These are phyloP conservation scores for Oncorhynchus gorbuscha DNA, from an alignment of 2,113 vertebrate genomes.

Conservation along the genomic window DNA sequence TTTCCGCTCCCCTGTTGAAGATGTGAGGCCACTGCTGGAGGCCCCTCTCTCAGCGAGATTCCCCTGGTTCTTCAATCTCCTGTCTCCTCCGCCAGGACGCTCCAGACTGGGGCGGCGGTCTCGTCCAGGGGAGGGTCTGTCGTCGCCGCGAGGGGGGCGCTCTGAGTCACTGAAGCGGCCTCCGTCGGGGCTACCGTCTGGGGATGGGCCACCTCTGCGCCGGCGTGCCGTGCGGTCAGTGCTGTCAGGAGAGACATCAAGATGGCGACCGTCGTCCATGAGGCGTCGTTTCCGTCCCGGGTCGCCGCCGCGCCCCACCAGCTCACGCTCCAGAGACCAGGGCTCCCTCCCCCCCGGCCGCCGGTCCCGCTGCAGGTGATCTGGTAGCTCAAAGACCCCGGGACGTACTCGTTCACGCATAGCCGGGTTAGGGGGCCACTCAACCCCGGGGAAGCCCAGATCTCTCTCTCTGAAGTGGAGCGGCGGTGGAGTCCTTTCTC, in stretches of 20 bases:
- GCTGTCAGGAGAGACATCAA: constrained; percentile 91
- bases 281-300: constrained; percentile 85
- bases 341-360: constrained; percentile 86
- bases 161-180: constrained; percentile 89
- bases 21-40: constrained; percentile 32
- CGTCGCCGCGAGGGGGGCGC: constrained; percentile 84
- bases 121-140: constrained; percentile 80
- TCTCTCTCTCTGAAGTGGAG: constrained; percentile 95
- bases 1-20: constrained; percentile 72
- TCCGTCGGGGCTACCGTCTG: constrained; percentile 89
- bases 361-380: constrained; percentile 72
- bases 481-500: constrained; percentile 91
- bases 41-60: constrained; percentile 52
- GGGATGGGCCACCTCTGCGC: constrained; percentile 83
- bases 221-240: constrained; percentile 83
- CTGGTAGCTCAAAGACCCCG: constrained; percentile 87
- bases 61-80: constrained; percentile 69
- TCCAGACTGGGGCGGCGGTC: constrained; percentile 86
- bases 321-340: constrained; percentile 92
- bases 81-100: constrained; percentile 75
- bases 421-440: constrained; percentile 88
- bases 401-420: constrained; percentile 83
- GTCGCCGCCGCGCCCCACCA: constrained; percentile 77
- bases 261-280: constrained; percentile 84
- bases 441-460: constrained; percentile 82